Conservation (phyloP, 2,888 invertebrate species). For the Synergus itoensis region DNA sequence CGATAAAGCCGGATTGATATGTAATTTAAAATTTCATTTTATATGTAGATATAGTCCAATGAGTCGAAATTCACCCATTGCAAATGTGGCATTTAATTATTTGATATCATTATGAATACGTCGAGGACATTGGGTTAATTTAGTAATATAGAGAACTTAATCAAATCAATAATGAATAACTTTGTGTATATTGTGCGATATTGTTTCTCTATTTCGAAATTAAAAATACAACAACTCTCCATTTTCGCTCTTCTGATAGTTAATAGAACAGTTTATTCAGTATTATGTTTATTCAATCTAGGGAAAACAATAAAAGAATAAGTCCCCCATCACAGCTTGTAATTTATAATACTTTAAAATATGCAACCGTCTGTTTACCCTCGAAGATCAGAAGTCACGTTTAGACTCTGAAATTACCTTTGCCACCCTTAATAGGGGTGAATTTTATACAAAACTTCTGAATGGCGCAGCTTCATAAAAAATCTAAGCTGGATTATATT, state of each 20-base stretch:
- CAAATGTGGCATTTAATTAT: not conserved
- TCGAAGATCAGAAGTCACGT: not conserved
- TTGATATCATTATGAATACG: not conserved
- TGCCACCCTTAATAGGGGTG: not conserved
- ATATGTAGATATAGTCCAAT: too few species aligned
- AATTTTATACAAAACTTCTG: not conserved
- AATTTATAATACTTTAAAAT: not conserved
- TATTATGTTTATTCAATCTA: too few species aligned
- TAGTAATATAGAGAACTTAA: not conserved
- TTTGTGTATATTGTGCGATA: not conserved
- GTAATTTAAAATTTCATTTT: too few species aligned
- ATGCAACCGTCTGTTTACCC: not conserved
- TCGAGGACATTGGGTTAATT: not conserved
- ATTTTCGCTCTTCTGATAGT: not conserved
- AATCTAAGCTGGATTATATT: not conserved
- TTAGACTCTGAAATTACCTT: not conserved
- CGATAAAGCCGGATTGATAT: too few species aligned
- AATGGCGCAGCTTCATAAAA: not conserved
- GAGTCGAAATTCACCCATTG: constrained; percentile 3
- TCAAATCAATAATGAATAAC: constrained; percentile 2
- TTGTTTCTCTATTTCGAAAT: not conserved
- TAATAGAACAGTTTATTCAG: not conserved
- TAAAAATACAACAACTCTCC: too few species aligned
- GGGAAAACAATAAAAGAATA: not conserved
- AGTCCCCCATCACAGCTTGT: not conserved